A percentile compares a stretch with the other conserved stretches of the same genome.
Evolutionary conservation across 2,113 vertebrate species (phyloP).

Genomic region (Macroglossus sobrinus): DNA sequence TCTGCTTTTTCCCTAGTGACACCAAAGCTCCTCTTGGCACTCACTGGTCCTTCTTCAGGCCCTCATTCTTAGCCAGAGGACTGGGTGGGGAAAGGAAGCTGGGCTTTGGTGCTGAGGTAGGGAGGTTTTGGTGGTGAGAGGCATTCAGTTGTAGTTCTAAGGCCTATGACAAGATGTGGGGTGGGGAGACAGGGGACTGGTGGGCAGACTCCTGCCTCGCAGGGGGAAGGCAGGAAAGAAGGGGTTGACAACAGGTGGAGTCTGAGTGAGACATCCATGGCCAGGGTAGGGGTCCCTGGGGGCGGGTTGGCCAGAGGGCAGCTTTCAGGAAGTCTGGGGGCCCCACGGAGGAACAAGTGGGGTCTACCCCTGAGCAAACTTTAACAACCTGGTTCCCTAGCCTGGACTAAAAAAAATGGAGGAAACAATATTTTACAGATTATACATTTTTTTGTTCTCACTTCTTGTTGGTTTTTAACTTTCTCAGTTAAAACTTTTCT

Average conservation of each 20-base stretch:
- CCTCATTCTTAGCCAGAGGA: neutral
- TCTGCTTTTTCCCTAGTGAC: neutral
- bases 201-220: neutral
- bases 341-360: neutral
- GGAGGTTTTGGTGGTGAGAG: accelerated
- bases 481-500: neutral
- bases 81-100: accelerated
- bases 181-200: neutral
- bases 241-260: neutral
- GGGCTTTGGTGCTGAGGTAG: neutral
- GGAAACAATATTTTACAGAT: neutral
- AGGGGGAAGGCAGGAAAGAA: neutral
- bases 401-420: neutral
- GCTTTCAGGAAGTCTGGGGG: neutral
- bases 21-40: neutral
- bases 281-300: neutral
- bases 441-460: neutral
- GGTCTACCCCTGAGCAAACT: neutral
- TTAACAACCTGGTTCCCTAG: neutral
- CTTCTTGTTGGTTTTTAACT: neutral
- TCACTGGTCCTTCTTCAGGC: neutral
- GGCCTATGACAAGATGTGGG: neutral
- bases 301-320: neutral
- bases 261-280: neutral
- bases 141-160: neutral